Evolutionary conservation across 2,888 invertebrate genomes (phyloP).

Genomic region (Epinotia brunnichana): DNA sequence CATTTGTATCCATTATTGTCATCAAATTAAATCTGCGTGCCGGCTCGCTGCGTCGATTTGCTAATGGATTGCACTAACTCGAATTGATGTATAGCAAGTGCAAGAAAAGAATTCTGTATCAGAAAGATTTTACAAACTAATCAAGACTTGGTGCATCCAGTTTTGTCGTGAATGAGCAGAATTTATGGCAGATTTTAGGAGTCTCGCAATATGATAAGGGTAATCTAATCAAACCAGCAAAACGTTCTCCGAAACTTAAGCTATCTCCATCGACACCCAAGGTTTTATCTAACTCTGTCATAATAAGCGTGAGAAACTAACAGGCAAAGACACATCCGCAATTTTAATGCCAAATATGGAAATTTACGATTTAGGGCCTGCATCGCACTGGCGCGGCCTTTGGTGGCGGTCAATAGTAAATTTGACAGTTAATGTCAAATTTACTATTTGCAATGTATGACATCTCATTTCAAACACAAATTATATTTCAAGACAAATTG

Average conservation of each 20-base stretch:
- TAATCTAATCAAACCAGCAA: not conserved
- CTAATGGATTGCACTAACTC: constrained; percentile 72
- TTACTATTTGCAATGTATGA: not conserved
- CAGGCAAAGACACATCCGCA: no score
- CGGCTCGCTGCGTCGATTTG: constrained; percentile 61
- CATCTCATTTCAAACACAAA: not conserved
- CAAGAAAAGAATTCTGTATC: constrained; percentile 18
- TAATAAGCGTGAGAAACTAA: no score
- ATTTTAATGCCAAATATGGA: no score
- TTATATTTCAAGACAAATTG: constrained; percentile 13
- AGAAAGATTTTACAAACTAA: not conserved
- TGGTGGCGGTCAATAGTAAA: no score
- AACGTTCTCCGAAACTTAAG: not conserved
- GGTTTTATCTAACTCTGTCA: no score
- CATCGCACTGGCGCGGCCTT: no score
- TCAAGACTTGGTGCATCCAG: not conserved
- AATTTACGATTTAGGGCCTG: no score
- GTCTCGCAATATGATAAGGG: no score
- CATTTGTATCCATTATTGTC: constrained; percentile 73
- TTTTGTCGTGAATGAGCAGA: not conserved
- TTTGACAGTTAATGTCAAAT: no score
- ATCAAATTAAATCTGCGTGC: constrained; percentile 73
- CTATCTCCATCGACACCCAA: no score
- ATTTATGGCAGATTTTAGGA: not conserved
- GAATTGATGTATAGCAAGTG: constrained; percentile 55